Evolutionary conservation across 2,797 vertebrate species (phyloP).

Genomic region (Lindbergichthys nudifrons): DNA sequence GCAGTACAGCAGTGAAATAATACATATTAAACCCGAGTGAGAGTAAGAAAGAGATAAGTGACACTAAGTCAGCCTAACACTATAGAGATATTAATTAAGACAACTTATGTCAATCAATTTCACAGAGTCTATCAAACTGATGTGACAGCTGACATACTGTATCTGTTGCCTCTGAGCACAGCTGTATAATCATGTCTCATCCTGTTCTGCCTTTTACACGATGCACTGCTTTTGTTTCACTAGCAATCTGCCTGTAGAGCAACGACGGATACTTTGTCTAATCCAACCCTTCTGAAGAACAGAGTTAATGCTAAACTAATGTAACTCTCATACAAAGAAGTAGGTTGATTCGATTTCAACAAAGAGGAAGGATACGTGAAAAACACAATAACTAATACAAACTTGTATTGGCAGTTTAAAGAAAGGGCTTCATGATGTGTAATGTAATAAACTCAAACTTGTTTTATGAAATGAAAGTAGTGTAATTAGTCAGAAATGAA

Average conservation of each 20-base stretch:
- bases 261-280: constrained; percentile 13
- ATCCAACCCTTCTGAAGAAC: constrained; percentile 28
- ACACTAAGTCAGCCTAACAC: constrained; percentile 20
- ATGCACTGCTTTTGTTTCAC: constrained; percentile 22
- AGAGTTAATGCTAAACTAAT: constrained; percentile 40
- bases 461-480: neutral
- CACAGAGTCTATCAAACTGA: constrained; percentile 1
- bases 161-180: constrained; percentile 21
- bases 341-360: neutral
- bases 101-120: constrained; percentile 27
- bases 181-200: constrained; percentile 21
- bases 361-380: neutral
- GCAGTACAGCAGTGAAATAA: neutral
- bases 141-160: neutral
- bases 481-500: too few relatives aligned
- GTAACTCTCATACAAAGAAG: constrained; percentile 10
- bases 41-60: constrained; percentile 20
- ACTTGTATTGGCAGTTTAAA: neutral
- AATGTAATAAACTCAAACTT: neutral
- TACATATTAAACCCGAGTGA: neutral
- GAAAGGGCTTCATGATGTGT: neutral
- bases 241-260: constrained; percentile 8
- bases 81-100: constrained; percentile 30
- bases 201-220: constrained; percentile 22
- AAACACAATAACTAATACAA: constrained; percentile 1